A percentile compares a stretch with the other conserved stretches of the same genome.
Conservation (phyloP, 2,888 invertebrate species). For the Phlogophora meticulosa region DNA sequence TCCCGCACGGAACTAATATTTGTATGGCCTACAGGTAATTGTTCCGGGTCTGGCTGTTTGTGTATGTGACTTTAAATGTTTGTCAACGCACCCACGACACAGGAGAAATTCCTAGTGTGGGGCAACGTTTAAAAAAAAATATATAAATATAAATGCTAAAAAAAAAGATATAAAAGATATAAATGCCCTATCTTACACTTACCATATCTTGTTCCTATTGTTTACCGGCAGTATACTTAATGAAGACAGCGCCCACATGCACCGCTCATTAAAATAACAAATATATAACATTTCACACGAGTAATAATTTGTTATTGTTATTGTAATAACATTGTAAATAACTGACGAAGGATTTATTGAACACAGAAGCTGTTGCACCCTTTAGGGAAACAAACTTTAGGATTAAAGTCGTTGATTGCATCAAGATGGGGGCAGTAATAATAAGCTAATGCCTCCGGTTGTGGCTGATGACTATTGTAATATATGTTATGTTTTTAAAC, state of each 20-base stretch:
- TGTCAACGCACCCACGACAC: too few relatives aligned
- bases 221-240: slow-evolving; percentile 1
- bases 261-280: slow-evolving; percentile 45
- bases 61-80: too few relatives aligned
- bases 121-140: too few relatives aligned
- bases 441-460: slow-evolving; percentile 23
- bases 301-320: slow-evolving; percentile 48
- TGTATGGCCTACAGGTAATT: too few relatives aligned
- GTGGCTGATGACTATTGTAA: not conserved
- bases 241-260: slow-evolving; percentile 42
- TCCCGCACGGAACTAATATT: too few relatives aligned
- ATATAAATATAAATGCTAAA: too few relatives aligned
- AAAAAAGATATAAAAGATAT: too few relatives aligned
- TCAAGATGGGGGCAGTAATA: slow-evolving; percentile 42
- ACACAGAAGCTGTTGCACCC: slow-evolving; percentile 30
- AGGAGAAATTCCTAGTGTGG: too few relatives aligned
- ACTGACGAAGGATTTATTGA: slow-evolving; percentile 49
- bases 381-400: slow-evolving; percentile 36
- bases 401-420: slow-evolving; percentile 29
- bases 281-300: slow-evolving; percentile 51
- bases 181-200: slow-evolving; percentile 31
- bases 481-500: not conserved
- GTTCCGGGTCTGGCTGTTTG: too few relatives aligned
- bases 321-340: slow-evolving; percentile 51
- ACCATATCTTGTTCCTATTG: slow-evolving; percentile 48